Evolutionary conservation across 2,888 invertebrate genomes (phyloP), one percentile per base, ranked within the genome.

Genomic region (Ophion costatus): DNA sequence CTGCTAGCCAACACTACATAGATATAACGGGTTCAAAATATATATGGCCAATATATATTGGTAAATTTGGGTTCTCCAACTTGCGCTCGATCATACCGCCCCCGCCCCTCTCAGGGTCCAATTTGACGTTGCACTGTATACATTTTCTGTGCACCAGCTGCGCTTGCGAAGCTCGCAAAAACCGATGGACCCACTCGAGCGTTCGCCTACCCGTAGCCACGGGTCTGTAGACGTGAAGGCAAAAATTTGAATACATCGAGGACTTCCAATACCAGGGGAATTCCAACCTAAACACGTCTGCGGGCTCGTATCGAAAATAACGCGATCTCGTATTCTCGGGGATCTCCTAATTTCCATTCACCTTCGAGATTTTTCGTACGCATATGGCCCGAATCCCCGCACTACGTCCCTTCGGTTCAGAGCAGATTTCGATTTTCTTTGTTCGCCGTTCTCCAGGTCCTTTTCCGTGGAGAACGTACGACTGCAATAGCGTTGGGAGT

Each of bases 151-250:
- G 5, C 29, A 29, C 45, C 22, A 75, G 57, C 77, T 33, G 14
- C 66, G 67, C 67, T 67, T 42, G 66, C 22, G 57, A 59, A 77
- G 67, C 64, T 24, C 61, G 56, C 59, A 38, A 67, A 67, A 67
- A 77, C 67, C 77, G 59, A 67, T 59, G 77, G 61, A 77, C 59
- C 67, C 67, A 42, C 67, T 67, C 42, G 24, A 42, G 64, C 56
- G 33, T 66, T 66, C 64, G 14, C 56, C 38, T 42, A 0, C 24
- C 10, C 24, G n/a, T 45, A 14, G 45, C 45, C 14, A 45, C 45
- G 45, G 10, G 14, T 9, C 14, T 14, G 45, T 45, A 45, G 14
- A 11, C 14, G 45, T 14, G 11, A 11, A 29, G 59, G 29, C 24
- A 75, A 64, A 42, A 63, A 29, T 29, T 29, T 63, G 45, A 63